A percentile compares a stretch with the other conserved stretches of the same genome.
Evolutionary conservation across 2,888 invertebrate genomes (phyloP).

Genomic region (Boloria euphrosyne): DNA sequence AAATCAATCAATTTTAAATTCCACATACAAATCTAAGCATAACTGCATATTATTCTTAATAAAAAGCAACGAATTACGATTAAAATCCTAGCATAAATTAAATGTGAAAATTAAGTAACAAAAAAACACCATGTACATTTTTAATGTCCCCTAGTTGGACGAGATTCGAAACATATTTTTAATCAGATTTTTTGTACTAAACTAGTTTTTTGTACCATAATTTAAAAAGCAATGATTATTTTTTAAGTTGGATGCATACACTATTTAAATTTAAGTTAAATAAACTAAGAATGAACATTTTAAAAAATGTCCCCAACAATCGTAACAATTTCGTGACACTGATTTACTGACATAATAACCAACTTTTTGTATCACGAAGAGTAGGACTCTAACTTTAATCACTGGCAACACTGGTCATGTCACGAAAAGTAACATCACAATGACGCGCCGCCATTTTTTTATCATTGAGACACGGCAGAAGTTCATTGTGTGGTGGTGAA

Average conservation of each 20-base stretch:
- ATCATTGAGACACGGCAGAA: neutral
- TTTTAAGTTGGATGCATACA: too few relatives aligned
- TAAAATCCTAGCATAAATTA: neutral
- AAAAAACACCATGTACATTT: neutral
- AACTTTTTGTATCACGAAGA: neutral
- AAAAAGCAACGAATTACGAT: neutral
- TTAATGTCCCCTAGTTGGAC: too few relatives aligned
- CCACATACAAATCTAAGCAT: neutral
- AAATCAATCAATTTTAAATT: too few relatives aligned
- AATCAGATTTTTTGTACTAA: too few relatives aligned
- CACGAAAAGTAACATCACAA: neutral
- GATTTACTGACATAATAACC: neutral
- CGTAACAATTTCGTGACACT: neutral
- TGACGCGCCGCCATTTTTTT: slow-evolving; percentile 1
- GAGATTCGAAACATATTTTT: too few relatives aligned
- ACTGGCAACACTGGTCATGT: neutral
- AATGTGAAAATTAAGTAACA: neutral
- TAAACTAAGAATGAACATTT: neutral
- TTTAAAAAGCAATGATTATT: too few relatives aligned
- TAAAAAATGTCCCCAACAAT: neutral
- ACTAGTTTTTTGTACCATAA: too few relatives aligned
- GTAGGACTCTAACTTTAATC: neutral
- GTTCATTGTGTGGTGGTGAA: neutral
- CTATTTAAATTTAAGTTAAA: neutral
- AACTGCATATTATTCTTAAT: neutral